Base-by-base conservation (phyloP, 2,888 invertebrate species). In the Crocallis elinguaria region DNA sequence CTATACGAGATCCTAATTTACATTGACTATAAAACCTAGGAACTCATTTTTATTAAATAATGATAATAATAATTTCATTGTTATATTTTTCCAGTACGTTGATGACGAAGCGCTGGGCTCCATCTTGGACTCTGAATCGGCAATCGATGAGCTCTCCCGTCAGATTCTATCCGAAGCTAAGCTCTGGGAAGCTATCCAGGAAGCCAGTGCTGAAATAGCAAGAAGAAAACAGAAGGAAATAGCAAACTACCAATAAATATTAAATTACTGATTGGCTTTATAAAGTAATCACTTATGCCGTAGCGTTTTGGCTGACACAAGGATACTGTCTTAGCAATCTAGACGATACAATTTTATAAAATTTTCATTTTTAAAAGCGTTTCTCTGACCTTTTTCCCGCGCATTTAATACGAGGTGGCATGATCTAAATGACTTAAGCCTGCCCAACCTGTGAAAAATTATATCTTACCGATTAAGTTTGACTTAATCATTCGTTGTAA, bases 101-200 rank as follows among this genome's bases (percentile, higher is more conserved):
- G 84, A 92, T 19, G 94, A 95, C 9, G 95, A 95, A 54, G 89
- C 94, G 0, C 84, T 95, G 27, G 93, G 93, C 44, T 93, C 94
- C 19, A 84, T 95, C 16, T 81, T 95, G 60, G 95, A 95, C 69
- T 94, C 94, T 38, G 94, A 94, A 11, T 94, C 94, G 69, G 94
- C 95, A 0, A 94, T 95, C 5, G 94, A 95, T 69, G 95, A 96
- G 67, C 91, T 96, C 0, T 95, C 95, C 62, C 93, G 96, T 60
- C 96, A 96, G 79, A 96, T 96, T 12, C 92, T 96, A 77, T 95
- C 95, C 0, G 95, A 96, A 84, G 96, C 96, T 0, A 94, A 95
- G 64, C 88, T 95, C 13, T 96, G 95, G 94, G 96, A 96, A 71
- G 95, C 96, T 2, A 94, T 96, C 12, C 96, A 96, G 71, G 95